Evolutionary conservation across 2,888 invertebrate genomes (phyloP).

Genomic region (Auanema freiburgensis): DNA sequence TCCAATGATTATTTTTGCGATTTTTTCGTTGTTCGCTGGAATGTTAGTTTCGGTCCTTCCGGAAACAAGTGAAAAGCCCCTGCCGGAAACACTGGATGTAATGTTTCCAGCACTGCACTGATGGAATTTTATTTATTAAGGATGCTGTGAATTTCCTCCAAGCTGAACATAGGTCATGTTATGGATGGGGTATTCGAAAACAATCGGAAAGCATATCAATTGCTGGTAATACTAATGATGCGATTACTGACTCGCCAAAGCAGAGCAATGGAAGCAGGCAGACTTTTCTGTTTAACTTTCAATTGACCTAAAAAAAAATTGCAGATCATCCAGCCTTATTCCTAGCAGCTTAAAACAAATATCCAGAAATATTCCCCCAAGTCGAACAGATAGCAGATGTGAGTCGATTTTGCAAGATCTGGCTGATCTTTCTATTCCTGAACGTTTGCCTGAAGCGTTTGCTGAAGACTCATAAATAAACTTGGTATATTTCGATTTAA

Average conservation of each 20-base stretch:
- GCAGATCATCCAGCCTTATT: background rate
- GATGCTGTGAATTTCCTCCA: constrained; percentile 35
- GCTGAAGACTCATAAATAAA: constrained; percentile 19
- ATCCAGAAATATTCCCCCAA: too few species aligned
- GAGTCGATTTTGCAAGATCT: constrained; percentile 32
- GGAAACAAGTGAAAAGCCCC: constrained; percentile 62
- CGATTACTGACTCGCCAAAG: background rate
- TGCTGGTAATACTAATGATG: background rate
- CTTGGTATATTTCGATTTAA: background rate
- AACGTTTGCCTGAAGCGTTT: constrained; percentile 32
- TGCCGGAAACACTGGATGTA: constrained; percentile 62
- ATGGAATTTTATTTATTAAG: constrained; percentile 13
- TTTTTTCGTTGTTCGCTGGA: constrained; percentile 63
- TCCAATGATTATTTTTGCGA: constrained; percentile 64
- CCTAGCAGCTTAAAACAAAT: too few species aligned
- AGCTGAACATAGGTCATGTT: constrained; percentile 23
- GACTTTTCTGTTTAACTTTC: too few species aligned
- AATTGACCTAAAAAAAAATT: background rate
- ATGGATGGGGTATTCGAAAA: constrained; percentile 21
- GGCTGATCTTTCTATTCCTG: constrained; percentile 33
- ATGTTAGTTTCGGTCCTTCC: constrained; percentile 61
- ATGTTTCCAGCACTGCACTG: constrained; percentile 6
- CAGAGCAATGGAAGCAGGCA: constrained; percentile 1
- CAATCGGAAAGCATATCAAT: constrained; percentile 21
- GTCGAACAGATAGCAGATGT: constrained; percentile 17